Percentiles rank a stretch among this genome's conserved stretches.
phyloP scores from a whole-genome alignment of 1,140 invertebrate species.

The Drosophila nigromelanica region DNA sequence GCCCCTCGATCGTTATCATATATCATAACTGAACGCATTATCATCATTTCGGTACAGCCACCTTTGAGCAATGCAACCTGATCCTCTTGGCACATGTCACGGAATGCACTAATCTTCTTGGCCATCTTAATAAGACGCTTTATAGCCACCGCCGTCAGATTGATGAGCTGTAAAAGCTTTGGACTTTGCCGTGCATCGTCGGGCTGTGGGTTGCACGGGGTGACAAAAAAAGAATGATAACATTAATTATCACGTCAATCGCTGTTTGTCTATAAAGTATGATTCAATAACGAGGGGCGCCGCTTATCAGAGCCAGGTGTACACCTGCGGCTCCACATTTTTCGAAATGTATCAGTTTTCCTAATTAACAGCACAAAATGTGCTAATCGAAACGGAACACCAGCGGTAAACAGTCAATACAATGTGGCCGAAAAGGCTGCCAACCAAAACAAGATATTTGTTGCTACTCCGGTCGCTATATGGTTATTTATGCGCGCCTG shows the following conservation, averaged over 20 bases:
- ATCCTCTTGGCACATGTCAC: slow-evolving; percentile 95
- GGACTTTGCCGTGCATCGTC: slow-evolving; percentile 88
- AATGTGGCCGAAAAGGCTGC: slow-evolving; percentile 42
- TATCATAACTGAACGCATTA: slow-evolving; percentile 93
- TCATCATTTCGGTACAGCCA: slow-evolving; percentile 91
- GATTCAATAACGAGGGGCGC: slow-evolving; percentile 42
- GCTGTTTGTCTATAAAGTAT: slow-evolving; percentile 38
- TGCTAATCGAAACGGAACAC: slow-evolving; percentile 71
- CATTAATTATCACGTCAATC: slow-evolving; percentile 28
- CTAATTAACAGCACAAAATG: slow-evolving; percentile 76
- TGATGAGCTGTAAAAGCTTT: slow-evolving; percentile 92
- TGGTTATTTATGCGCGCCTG: slow-evolving; percentile 67
- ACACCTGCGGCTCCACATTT: slow-evolving; percentile 70
- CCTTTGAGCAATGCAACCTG: slow-evolving; percentile 95
- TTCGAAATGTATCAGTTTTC: slow-evolving; percentile 69
- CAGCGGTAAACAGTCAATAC: slow-evolving; percentile 53
- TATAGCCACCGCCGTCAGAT: slow-evolving; percentile 95
- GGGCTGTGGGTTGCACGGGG: slow-evolving; percentile 83
- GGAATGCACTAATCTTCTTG: slow-evolving; percentile 94
- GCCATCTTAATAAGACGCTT: slow-evolving; percentile 95
- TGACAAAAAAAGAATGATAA: slow-evolving; percentile 10
- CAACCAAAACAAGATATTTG: slow-evolving; percentile 32
- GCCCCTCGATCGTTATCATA: slow-evolving; percentile 93
- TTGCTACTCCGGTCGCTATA: slow-evolving; percentile 9
- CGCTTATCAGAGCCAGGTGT: slow-evolving; percentile 50